Evolutionary conservation across 2,113 vertebrate species (phyloP).

Genomic region (Stegastes partitus): DNA sequence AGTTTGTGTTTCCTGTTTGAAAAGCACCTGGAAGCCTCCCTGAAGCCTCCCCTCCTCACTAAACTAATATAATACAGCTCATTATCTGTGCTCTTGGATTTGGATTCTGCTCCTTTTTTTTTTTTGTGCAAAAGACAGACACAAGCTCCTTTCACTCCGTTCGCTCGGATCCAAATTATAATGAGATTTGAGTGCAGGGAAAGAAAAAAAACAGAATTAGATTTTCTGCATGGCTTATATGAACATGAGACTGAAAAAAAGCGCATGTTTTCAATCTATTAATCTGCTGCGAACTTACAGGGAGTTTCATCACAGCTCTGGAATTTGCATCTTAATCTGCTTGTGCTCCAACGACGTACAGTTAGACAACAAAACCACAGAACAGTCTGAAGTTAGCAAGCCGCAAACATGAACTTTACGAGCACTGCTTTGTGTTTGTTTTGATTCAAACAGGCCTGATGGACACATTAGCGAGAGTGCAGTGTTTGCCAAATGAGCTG

Average conservation of each 20-base stretch:
- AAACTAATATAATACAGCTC: conserved; percentile 48
- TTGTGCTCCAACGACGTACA: conserved; percentile 28
- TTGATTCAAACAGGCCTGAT: background rate
- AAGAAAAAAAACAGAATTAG: conserved; percentile 58
- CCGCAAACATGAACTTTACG: background rate
- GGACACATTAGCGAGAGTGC: too few species aligned
- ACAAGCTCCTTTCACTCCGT: conserved; percentile 69
- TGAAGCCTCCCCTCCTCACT: conserved; percentile 20
- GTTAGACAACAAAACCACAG: background rate
- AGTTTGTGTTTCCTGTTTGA: conserved; percentile 36
- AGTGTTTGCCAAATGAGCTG: too few species aligned
- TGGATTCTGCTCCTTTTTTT: conserved; percentile 31
- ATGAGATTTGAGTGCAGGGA: conserved; percentile 70
- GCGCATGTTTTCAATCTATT: conserved; percentile 78
- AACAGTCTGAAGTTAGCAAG: too few species aligned
- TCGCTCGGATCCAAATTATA: conserved; percentile 74
- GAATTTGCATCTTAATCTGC: conserved; percentile 28
- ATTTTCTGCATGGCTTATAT: conserved; percentile 67
- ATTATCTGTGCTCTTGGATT: conserved; percentile 55
- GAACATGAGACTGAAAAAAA: conserved; percentile 66
- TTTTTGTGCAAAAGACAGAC: conserved; percentile 45
- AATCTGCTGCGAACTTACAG: conserved; percentile 42
- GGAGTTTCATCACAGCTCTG: conserved; percentile 52
- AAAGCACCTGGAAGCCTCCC: conserved; percentile 52
- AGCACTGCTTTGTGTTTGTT: conserved; percentile 9